Evolutionary conservation across 37 sponge, comb jelly and placozoan genomes (phyloP).

Genomic region (Geodia barretti): DNA sequence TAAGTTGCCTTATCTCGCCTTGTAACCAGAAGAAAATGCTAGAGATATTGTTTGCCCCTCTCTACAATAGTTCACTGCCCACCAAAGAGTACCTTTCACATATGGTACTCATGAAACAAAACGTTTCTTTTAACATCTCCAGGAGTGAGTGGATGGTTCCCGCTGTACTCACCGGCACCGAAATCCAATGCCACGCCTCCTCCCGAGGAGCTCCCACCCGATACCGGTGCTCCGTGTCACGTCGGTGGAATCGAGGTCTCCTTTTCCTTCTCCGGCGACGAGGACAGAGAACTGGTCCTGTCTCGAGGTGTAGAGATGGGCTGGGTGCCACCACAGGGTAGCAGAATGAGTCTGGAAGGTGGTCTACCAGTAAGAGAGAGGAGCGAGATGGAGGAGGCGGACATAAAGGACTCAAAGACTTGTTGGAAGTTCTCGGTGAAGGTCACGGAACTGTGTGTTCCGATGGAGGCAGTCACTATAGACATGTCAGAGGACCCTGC

Average conservation of each 20-base stretch:
- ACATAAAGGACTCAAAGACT: too few species aligned
- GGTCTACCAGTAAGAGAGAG: not conserved
- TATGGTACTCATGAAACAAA: not conserved
- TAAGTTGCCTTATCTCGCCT: too few species aligned
- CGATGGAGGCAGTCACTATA: constrained; percentile 12
- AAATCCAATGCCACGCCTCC: not conserved
- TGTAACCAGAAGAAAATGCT: too few species aligned
- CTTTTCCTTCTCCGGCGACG: constrained; percentile 36
- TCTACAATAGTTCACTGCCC: too few species aligned
- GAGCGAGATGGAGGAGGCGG: not conserved
- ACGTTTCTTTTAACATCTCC: not conserved
- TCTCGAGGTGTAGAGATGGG: constrained; percentile 18
- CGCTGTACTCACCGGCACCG: constrained; percentile 9
- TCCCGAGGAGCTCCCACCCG: not conserved
- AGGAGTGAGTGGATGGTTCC: constrained; percentile 75
- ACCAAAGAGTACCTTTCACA: too few species aligned
- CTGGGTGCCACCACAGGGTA: constrained; percentile 24
- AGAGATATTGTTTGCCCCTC: too few species aligned
- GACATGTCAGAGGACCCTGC: not conserved
- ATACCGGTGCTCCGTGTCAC: not conserved
- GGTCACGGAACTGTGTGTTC: constrained; percentile 11
- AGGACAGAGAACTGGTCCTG: constrained; percentile 46
- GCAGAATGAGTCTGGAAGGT: not conserved
- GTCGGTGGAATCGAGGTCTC: constrained; percentile 79
- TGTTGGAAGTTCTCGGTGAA: constrained; percentile 17